Evolutionary conservation across 2,797 vertebrate species (phyloP).

Genomic region (Myotis vivesi): DNA sequence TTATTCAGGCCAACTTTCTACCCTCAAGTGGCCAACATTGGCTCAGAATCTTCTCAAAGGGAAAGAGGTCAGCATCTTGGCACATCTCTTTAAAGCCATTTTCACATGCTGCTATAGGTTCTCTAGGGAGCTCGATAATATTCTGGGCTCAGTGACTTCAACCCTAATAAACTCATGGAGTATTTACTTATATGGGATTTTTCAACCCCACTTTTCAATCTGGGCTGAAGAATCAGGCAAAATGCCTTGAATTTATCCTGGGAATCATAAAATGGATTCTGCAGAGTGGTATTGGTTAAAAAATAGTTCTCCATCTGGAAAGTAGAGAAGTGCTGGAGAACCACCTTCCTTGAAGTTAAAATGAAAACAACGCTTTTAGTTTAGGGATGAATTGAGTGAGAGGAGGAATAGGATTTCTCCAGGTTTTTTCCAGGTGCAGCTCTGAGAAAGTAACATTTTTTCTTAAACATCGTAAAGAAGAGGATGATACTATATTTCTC

Average conservation of each 20-base stretch:
- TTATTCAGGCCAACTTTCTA: neutral
- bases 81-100: constrained; percentile 13
- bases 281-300: constrained; percentile 47
- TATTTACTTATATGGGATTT: constrained; percentile 69
- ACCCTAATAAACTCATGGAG: constrained; percentile 33
- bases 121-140: constrained; percentile 49
- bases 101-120: constrained; percentile 17
- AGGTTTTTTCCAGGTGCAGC: neutral
- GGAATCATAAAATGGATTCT: constrained; percentile 60
- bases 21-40: neutral
- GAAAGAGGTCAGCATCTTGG: neutral
- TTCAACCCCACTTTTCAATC: constrained; percentile 61
- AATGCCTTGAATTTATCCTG: constrained; percentile 65
- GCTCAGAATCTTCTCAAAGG: constrained; percentile 1
- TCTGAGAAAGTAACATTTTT: neutral
- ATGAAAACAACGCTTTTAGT: neutral
- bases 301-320: constrained; percentile 57
- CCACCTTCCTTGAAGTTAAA: constrained; percentile 35
- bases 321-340: constrained; percentile 21
- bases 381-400: neutral
- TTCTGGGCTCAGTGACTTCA: constrained; percentile 46
- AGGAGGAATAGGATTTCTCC: neutral
- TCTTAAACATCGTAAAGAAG: neutral
- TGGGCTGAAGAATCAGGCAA: constrained; percentile 62
- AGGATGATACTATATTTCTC: neutral